phyloP scores from a whole-genome alignment of 2,797 vertebrate genomes.

The Channa striata region DNA sequence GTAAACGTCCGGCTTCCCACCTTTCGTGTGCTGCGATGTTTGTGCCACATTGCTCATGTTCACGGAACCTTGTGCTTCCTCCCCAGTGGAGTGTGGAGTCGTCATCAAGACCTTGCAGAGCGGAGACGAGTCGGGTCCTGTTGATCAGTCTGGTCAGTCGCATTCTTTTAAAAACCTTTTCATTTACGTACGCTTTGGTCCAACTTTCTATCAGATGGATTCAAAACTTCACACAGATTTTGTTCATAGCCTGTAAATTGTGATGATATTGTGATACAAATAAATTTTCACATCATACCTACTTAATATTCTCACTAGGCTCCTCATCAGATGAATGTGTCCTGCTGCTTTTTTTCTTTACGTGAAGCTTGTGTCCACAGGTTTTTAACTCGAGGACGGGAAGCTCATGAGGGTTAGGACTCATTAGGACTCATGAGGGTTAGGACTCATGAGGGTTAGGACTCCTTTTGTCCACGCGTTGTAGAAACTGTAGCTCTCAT shows the following conservation, averaged over 20 bases:
- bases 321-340: too few species aligned
- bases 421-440: too few species aligned
- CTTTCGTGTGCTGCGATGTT: neutral
- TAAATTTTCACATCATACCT: too few species aligned
- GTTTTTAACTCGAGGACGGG: neutral
- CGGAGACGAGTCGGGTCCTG: conserved; percentile 76
- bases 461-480: too few species aligned
- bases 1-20: conserved; percentile 65
- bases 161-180: neutral
- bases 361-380: neutral
- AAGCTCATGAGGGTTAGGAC: too few species aligned
- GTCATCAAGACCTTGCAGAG: conserved; percentile 89
- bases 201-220: too few species aligned
- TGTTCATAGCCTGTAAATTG: too few species aligned
- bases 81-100: conserved; percentile 92
- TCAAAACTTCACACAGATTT: too few species aligned
- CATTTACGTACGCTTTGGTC: neutral
- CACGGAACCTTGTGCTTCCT: conserved; percentile 24
- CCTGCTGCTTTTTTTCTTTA: too few species aligned
- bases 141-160: conserved; percentile 78
- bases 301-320: too few species aligned
- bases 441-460: too few species aligned
- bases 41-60: neutral
- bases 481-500: neutral
- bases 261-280: too few species aligned